Evolutionary conservation across 2,797 vertebrate species (phyloP).

Genomic region (Scleropages formosus): DNA sequence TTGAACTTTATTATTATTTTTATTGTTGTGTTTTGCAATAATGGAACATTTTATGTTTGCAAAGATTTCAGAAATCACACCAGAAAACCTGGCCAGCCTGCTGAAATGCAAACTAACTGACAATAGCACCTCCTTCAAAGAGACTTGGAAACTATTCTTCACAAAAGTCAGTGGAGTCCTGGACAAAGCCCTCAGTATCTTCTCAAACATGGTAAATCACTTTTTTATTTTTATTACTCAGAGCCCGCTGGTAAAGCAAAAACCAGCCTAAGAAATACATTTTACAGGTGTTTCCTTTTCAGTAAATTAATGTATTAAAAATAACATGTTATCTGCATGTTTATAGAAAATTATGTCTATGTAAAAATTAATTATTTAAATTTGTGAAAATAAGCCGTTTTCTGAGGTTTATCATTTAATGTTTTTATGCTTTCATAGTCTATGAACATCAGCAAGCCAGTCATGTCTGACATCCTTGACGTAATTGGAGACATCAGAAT

Average conservation of each 20-base stretch:
- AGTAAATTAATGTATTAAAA: no score
- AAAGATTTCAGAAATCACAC: slow-evolving; percentile 12
- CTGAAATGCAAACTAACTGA: slow-evolving; percentile 28
- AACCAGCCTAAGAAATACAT: no score
- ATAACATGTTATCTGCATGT: no score
- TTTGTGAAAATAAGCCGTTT: no score
- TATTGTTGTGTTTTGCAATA: no score
- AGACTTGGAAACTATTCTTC: slow-evolving; percentile 41
- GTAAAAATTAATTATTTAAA: no score
- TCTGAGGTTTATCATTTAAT: no score
- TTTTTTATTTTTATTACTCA: no score
- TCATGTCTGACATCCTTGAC: slow-evolving; percentile 52
- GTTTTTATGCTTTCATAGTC: slow-evolving; percentile 47
- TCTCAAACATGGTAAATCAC: slow-evolving; percentile 37
- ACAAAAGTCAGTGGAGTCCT: slow-evolving; percentile 27
- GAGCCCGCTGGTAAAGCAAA: no score
- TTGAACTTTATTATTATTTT: no score
- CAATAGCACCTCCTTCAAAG: slow-evolving; percentile 15
- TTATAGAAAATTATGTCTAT: no score
- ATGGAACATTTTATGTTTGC: neutral
- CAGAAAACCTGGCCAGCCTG: slow-evolving; percentile 18
- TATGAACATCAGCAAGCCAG: slow-evolving; percentile 3
- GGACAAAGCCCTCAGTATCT: slow-evolving; percentile 23
- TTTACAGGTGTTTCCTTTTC: no score
- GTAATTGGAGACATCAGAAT: slow-evolving; percentile 60